Evolutionary conservation across 2,888 invertebrate species (phyloP).

Genomic region (Rhamnusium bicolor): DNA sequence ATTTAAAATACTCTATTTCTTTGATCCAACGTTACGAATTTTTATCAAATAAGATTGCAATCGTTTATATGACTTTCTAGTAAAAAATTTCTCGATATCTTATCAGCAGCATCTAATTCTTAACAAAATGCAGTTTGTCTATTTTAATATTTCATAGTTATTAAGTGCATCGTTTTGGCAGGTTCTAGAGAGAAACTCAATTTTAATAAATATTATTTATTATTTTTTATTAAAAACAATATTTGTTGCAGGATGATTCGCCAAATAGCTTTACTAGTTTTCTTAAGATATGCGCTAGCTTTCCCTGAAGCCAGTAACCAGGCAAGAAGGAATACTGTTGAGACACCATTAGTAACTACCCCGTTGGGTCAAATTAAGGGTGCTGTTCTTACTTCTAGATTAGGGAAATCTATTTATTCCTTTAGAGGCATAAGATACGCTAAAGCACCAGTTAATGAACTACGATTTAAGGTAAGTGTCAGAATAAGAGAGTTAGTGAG

Average conservation of each 20-base stretch:
- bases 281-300: constrained; percentile 38
- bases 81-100: too few relatives aligned
- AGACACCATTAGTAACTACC: constrained; percentile 50
- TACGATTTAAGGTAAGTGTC: constrained; percentile 66
- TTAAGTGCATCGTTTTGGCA: too few relatives aligned
- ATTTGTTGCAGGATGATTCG: constrained; percentile 35
- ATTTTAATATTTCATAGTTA: too few relatives aligned
- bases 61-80: too few relatives aligned
- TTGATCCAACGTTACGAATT: too few relatives aligned
- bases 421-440: constrained; percentile 63
- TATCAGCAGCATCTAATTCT: too few relatives aligned
- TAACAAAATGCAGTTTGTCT: too few relatives aligned
- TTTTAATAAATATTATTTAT: too few relatives aligned
- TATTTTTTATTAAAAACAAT: not conserved
- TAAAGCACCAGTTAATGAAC: constrained; percentile 63
- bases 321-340: constrained; percentile 37
- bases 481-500: too few relatives aligned
- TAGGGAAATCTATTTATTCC: constrained; percentile 60
- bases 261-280: constrained; percentile 25
- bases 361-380: constrained; percentile 61
- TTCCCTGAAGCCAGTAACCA: constrained; percentile 46
- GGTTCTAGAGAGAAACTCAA: too few relatives aligned
- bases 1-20: too few relatives aligned
- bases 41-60: too few relatives aligned
- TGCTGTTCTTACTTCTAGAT: constrained; percentile 56